Evolutionary conservation across 2,797 vertebrate genomes (phyloP), one percentile per base, ranked within the genome.

Genomic region (Malurus leucopterus): DNA sequence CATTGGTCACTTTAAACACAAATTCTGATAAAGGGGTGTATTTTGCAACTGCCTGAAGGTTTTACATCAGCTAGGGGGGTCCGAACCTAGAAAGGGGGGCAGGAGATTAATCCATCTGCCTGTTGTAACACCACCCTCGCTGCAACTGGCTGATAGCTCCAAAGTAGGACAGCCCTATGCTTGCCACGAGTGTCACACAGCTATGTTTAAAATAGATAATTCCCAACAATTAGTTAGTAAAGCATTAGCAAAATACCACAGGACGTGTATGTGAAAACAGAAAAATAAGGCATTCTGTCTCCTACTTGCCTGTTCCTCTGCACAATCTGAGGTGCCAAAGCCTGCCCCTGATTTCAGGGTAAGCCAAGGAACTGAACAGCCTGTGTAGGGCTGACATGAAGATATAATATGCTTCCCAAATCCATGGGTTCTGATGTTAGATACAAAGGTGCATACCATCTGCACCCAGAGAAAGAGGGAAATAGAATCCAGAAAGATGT

Each of bases 291-390:
- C 0, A 2, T 36, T 81, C 36, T 41, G 3, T 59, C 17, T 79
- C 34, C 36, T 59, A 3, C 7, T 30, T 24, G 5, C 5, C 4
- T 22, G 2, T 46, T 87, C 63, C 24, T 84, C 12, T 0, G 0
- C 18, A 13, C 23, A 81, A 3, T 8, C 19, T 75, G 20, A 14
- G 8, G 20, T 84, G 59, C 12, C 40, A 47, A 20, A 22, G 15
- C 3, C 29, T 51, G 12, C 18, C 12, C 41, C 17, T 75, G 24
- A 63, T 67, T 79, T 70, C 74, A 72, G n/a, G 20, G 9, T 5
- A 6, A 82, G 15, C 13, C 23, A 55, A 29, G 29, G 17, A 73
- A 38, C n/a, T 46, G 4, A 69, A n/a, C 16, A 61, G 6, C 24
- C 9, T 9, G 0, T 11, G 8, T 36, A 59, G n/a, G 32, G 19